Evolutionary conservation across 1,140 invertebrate genomes (phyloP), one percentile per base, ranked within the genome.

Genomic region (Trichomalopsis sarcophagae): DNA sequence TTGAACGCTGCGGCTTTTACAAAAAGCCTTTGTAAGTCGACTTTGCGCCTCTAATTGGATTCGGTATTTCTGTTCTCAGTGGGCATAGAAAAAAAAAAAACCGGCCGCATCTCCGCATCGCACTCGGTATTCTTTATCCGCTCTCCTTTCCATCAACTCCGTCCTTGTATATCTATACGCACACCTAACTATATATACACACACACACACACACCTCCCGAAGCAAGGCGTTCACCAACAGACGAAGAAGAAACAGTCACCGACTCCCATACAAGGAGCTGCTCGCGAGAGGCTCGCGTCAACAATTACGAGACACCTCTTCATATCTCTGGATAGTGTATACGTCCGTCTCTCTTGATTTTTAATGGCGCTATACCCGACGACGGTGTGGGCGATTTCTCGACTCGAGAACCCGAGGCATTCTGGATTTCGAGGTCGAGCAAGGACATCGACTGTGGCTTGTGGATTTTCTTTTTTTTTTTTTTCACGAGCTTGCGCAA

Each of bases 391-490:
- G 81, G 81, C 50, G 82, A 62, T 7, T 62, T 62, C 55, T 62
- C 55, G 55, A 62, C 55, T 62, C 55, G 55, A 62, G 55, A 17
- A 17, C 3, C 5, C 9, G 21, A 62, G 27, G 50, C 47, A 75
- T 55, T 68, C 27, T 84, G 71, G 17, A 84, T 66, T 69, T 76
- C 50, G 75, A 84, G 82, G 73, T 75, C 82, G 82, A 30, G 30
- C 74, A 77, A 84, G 82, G 82, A 73, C 81, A 74, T n/a, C 68
- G 68, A 71, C 11, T 71, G 68, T 23, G 13, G 23, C 23, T n/a
- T 11, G 30, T 68, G 66, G 66, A 1, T 68, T 71, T 71, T 33
- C 14, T 71, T 71, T 3, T 33, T 27, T 68, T 71, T 71, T 33
- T 30, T 71, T 71, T 3, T 33, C 68, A 71, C 68, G 55, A 62